Evolutionary conservation across 2,113 vertebrate species (phyloP), one percentile per base, ranked within the genome.

Genomic region (Pleuronectes platessa): DNA sequence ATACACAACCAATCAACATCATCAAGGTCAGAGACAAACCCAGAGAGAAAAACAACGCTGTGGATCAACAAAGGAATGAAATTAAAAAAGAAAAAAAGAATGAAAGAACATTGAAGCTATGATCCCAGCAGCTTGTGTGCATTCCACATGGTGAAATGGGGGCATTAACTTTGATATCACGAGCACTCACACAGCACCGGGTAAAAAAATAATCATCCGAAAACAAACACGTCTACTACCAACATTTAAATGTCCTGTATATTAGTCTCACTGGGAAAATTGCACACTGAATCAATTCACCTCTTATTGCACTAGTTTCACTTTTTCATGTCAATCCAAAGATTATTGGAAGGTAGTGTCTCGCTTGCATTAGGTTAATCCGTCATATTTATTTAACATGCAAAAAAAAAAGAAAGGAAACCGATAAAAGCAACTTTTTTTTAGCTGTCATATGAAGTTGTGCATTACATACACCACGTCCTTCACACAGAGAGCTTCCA

Each of bases 281-380:
- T 51, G 51, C 58, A 76, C 49, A 70, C 10, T 35, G n/a, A 61
- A 65, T 27, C 68, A 42, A n/a, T 56, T 61, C 54, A 47, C n/a
- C 27, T 76, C 26, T 59, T 85, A 88, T 83, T 85, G 88, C 88
- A 87, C 76, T 7, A 0, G 12, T 75, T 68, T 54, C 6, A 51
- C 0, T 40, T 42, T 37, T 37, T 55, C 7, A 40, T 42, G 47
- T 74, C 40, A 21, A 17, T 83, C 15, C 8, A 72, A 76, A 51
- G 55, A 24, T 67, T 31, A 71, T 61, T 66, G 26, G 40, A 45
- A 62, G 37, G 66, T 53, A 27, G 37, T 9, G 24, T 75, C 40
- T 68, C 7, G 49, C 55, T 65, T 55, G 42, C 64, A 1, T 67
- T 31, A 13, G 9, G 21, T 75, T 54, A 26, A 71, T 76, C n/a